A percentile compares a stretch with the other conserved stretches of the same genome.
phyloP scores from a whole-genome alignment of 2,113 vertebrate species.

The Elephas maximus region DNA sequence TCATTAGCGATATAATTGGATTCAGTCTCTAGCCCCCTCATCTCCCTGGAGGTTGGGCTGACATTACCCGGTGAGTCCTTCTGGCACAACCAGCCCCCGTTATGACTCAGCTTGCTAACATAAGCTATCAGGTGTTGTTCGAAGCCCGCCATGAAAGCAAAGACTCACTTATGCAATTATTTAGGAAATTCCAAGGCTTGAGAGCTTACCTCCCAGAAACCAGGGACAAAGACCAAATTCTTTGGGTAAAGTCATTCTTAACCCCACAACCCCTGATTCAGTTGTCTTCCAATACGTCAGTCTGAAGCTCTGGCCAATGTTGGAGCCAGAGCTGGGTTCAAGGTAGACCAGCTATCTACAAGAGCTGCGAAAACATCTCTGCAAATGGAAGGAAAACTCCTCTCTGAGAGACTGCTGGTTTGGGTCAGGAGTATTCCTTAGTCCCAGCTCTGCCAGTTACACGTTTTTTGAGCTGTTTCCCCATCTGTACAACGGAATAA shows the following conservation, averaged over 20 bases:
- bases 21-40: background rate
- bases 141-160: background rate
- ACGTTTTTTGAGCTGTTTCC: background rate
- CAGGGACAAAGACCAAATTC: background rate
- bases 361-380: too few relatives aligned
- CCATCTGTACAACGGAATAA: background rate
- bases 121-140: background rate
- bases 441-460: background rate
- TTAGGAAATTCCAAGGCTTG: background rate
- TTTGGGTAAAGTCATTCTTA: background rate
- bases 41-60: background rate
- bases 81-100: background rate
- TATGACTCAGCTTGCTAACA: background rate
- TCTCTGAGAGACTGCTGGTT: fast-evolving
- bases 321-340: too few relatives aligned
- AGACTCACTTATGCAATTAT: background rate
- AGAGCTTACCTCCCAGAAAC: background rate
- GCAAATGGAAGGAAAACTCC: background rate
- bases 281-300: background rate
- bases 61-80: background rate
- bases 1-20: background rate
- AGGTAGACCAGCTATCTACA: background rate
- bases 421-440: background rate
- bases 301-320: background rate
- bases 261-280: background rate